Percentiles rank a stretch among this genome's conserved stretches.
Evolutionary conservation across 2,113 vertebrate genomes (phyloP).

Genomic region (Probosciger aterrimus): DNA sequence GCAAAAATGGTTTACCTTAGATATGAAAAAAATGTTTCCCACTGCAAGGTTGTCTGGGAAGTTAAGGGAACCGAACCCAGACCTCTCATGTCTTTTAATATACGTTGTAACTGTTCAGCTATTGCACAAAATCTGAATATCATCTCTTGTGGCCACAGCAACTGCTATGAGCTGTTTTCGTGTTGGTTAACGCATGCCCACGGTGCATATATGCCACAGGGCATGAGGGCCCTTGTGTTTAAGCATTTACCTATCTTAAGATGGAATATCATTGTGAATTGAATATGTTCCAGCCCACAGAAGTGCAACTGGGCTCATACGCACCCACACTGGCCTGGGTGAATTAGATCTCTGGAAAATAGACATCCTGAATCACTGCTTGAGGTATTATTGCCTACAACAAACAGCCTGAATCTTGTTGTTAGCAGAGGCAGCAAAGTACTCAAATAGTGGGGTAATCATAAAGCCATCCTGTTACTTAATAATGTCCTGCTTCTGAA

Average conservation of each 20-base stretch:
- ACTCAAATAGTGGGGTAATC: not conserved
- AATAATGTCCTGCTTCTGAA: not conserved
- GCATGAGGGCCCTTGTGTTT: not conserved
- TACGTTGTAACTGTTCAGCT: not conserved
- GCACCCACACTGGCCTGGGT: fast-evolving
- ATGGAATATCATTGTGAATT: not conserved
- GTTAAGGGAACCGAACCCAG: not conserved
- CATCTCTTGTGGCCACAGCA: not conserved
- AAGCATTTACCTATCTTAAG: not conserved
- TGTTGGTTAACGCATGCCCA: not conserved
- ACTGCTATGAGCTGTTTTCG: not conserved
- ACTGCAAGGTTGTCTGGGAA: not conserved
- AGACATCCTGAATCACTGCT: not conserved
- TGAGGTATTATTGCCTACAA: not conserved
- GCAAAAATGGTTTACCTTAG: not conserved
- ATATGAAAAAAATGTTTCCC: not conserved
- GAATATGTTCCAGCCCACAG: not conserved
- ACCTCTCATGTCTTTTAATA: not conserved
- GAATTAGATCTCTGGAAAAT: not conserved
- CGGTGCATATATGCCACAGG: fast-evolving
- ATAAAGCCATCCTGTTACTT: not conserved
- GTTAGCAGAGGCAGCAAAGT: not conserved
- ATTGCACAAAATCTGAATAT: not conserved
- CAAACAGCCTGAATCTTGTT: not conserved
- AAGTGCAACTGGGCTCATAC: not conserved